Evolutionary conservation across 2,888 invertebrate species (phyloP).

Genomic region (Gortyna flavago): DNA sequence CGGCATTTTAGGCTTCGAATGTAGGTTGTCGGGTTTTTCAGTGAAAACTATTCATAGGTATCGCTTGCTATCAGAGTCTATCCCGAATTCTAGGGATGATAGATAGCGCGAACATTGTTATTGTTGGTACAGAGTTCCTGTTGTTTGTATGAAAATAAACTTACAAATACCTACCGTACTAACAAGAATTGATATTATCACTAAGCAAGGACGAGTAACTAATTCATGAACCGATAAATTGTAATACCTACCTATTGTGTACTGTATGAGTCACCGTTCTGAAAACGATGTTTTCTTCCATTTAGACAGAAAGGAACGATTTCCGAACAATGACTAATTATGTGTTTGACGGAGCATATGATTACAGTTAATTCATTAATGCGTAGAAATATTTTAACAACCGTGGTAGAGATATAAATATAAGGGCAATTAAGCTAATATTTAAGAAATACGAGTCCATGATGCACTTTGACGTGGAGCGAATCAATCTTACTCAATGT

Average conservation of each 20-base stretch:
- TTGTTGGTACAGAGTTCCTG: not conserved
- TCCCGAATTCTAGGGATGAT: not conserved
- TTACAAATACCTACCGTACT: not conserved
- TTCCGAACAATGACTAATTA: conserved; percentile 15
- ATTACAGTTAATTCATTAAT: conserved; percentile 18
- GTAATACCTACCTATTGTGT: conserved; percentile 9
- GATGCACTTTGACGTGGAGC: conserved; percentile 35
- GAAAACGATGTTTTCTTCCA: conserved; percentile 32
- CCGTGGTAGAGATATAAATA: conserved; percentile 15
- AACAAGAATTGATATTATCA: conserved; percentile 23
- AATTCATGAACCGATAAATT: conserved; percentile 32
- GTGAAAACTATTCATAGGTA: too few relatives aligned
- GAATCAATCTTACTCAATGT: conserved; percentile 46
- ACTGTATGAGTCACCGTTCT: conserved; percentile 14
- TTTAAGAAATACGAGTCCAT: conserved; percentile 38
- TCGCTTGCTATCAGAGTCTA: not conserved
- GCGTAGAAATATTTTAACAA: conserved; percentile 34
- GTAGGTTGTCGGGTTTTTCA: not conserved
- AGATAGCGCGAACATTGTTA: not conserved
- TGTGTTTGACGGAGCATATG: conserved; percentile 1
- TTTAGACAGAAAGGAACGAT: conserved; percentile 5
- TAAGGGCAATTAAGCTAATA: conserved; percentile 35
- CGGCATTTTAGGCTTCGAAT: conserved; percentile 1
- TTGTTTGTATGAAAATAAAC: conserved; percentile 4
- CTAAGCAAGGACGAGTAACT: conserved; percentile 34